Percentiles rank a stretch among this genome's conserved stretches.
Evolutionary conservation across 1,140 invertebrate species (phyloP).

Genomic region (Drosophila tristis): DNA sequence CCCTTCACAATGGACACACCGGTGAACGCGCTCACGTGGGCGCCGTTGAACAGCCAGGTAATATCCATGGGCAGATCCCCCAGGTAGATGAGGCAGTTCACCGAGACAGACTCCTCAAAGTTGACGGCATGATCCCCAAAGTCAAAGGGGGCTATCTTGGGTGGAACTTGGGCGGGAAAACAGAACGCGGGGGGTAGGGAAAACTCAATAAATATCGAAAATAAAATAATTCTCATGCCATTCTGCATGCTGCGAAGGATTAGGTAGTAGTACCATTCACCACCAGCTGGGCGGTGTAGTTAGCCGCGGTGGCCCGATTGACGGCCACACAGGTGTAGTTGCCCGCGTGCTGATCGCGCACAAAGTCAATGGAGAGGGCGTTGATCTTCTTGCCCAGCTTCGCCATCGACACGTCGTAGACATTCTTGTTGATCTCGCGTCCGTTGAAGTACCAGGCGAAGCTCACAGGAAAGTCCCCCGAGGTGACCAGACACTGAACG

Average conservation of each 20-base stretch:
- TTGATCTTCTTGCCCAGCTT: constrained; percentile 85
- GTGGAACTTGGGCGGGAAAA: constrained; percentile 85
- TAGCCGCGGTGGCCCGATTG: constrained; percentile 90
- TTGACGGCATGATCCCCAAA: constrained; percentile 88
- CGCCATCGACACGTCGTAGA: constrained; percentile 84
- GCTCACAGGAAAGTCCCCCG: constrained; percentile 90
- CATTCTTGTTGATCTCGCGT: constrained; percentile 85
- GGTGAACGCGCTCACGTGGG: constrained; percentile 67
- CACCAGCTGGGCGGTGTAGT: constrained; percentile 88
- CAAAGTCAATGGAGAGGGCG: constrained; percentile 88
- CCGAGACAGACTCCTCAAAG: constrained; percentile 89
- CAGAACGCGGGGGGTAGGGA: not conserved
- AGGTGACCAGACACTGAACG: constrained; percentile 89
- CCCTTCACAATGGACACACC: constrained; percentile 82
- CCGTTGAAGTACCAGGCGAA: constrained; percentile 87
- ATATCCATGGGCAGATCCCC: constrained; percentile 93
- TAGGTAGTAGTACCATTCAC: constrained; percentile 86
- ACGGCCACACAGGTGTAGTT: constrained; percentile 90
- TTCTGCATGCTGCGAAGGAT: not conserved
- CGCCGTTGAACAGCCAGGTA: constrained; percentile 90
- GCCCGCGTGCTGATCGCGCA: constrained; percentile 88
- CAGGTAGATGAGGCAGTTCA: constrained; percentile 92
- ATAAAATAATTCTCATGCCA: constrained; percentile 3
- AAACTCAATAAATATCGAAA: constrained; percentile 22
- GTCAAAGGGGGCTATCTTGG: constrained; percentile 89